Conservation (phyloP, 2,888 invertebrate species). For the Drosophila diplacantha region DNA sequence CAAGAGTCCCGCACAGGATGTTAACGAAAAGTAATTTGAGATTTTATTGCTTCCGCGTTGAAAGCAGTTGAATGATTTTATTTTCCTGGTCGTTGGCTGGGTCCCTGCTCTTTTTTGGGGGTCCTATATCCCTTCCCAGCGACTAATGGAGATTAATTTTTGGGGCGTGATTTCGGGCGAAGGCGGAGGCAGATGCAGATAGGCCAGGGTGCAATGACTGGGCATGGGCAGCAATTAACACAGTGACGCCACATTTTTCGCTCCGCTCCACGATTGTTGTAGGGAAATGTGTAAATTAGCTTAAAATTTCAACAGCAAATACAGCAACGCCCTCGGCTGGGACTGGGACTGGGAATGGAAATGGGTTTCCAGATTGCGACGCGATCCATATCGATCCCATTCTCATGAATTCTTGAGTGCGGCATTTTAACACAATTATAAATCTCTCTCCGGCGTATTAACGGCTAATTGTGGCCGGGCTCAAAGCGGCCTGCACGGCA, state of each 20-base stretch:
- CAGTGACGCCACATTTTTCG: constrained; percentile 60
- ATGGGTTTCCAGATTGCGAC: constrained; percentile 12
- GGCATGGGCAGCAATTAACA: constrained; percentile 60
- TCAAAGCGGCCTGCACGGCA: constrained; percentile 38
- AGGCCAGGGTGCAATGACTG: constrained; percentile 46
- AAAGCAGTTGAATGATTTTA: constrained; percentile 46
- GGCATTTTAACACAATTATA: constrained; percentile 68
- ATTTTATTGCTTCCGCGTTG: constrained; percentile 72
- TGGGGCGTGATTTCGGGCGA: constrained; percentile 50
- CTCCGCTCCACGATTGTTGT: constrained; percentile 31
- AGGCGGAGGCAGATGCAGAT: constrained; percentile 38
- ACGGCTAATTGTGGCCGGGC: constrained; percentile 68
- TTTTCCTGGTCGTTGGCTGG: not conserved
- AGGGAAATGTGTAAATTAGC: constrained; percentile 67
- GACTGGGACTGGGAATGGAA: constrained; percentile 13
- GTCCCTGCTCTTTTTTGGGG: constrained; percentile 14
- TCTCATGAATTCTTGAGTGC: constrained; percentile 59
- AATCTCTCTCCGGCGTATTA: constrained; percentile 69
- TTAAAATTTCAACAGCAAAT: constrained; percentile 63
- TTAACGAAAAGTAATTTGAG: constrained; percentile 68
- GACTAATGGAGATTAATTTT: constrained; percentile 67
- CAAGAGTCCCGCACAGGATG: constrained; percentile 53
- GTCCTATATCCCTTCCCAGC: constrained; percentile 10
- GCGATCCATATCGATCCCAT: constrained; percentile 36
- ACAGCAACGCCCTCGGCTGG: constrained; percentile 49